Conservation (phyloP, 2,888 invertebrate genomes). For the Spilarctia lutea region DNA sequence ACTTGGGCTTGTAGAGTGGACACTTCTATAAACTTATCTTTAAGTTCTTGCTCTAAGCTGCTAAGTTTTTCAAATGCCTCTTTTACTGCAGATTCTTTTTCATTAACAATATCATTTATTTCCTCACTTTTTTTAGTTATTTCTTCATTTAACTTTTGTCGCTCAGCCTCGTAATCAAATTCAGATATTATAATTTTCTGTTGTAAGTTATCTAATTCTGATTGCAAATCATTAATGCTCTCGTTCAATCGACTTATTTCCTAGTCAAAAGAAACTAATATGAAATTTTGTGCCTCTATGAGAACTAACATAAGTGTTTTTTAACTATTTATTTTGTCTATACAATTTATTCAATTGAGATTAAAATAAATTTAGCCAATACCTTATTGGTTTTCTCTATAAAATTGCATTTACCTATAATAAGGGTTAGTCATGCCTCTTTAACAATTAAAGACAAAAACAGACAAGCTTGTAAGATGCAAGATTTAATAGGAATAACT, state of each 20-base stretch:
- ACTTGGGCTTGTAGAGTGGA: constrained; percentile 55
- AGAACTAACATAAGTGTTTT: background rate
- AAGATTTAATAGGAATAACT: background rate
- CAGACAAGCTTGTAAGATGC: background rate
- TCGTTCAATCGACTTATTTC: constrained; percentile 61
- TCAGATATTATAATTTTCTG: constrained; percentile 62
- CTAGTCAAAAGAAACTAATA: constrained; percentile 63
- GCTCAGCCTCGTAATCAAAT: constrained; percentile 55
- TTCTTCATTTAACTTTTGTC: constrained; percentile 60
- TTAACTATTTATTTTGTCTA: background rate
- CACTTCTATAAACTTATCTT: constrained; percentile 56
- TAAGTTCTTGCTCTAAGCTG: constrained; percentile 56
- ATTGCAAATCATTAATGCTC: constrained; percentile 63
- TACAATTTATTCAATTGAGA: background rate
- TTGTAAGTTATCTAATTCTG: constrained; percentile 65
- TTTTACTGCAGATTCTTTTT: constrained; percentile 67
- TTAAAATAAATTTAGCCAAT: background rate
- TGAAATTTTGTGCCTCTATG: constrained; percentile 25
- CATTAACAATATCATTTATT: constrained; percentile 57
- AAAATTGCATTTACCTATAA: background rate
- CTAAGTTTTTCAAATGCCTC: constrained; percentile 59
- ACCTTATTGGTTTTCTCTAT: background rate
- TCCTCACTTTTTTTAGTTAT: constrained; percentile 58
- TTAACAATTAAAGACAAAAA: constrained; percentile 1
- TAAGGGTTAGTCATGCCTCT: constrained; percentile 8